Evolutionary conservation across 2,888 invertebrate genomes (phyloP).

Genomic region (Watsonalla cultraria): DNA sequence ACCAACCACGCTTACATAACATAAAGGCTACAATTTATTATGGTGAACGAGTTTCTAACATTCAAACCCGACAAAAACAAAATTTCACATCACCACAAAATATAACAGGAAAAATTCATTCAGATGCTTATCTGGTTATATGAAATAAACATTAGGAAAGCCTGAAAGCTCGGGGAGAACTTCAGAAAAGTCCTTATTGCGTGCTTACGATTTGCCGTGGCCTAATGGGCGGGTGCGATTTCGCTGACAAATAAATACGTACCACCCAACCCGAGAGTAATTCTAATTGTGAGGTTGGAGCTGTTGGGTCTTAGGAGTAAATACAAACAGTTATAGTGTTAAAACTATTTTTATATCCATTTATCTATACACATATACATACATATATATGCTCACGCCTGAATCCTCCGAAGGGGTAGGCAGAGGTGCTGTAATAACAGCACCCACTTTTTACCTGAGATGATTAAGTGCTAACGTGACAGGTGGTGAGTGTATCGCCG

Average conservation of each 20-base stretch:
- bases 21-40: no score
- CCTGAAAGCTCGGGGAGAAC: slow-evolving; percentile 37
- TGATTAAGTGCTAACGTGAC: no score
- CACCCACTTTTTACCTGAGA: no score
- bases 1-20: no score
- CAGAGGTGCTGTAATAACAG: no score
- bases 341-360: no score
- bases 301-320: slow-evolving; percentile 4
- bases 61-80: background rate
- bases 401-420: no score
- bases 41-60: no score
- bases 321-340: background rate
- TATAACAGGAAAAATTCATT: slow-evolving; percentile 4
- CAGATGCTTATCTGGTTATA: slow-evolving; percentile 27
- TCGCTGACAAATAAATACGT: slow-evolving; percentile 73
- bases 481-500: no score
- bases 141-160: slow-evolving; percentile 46
- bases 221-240: slow-evolving; percentile 66
- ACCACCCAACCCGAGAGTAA: slow-evolving; percentile 52
- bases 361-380: no score
- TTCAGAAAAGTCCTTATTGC: slow-evolving; percentile 61
- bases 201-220: slow-evolving; percentile 57
- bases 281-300: slow-evolving; percentile 44
- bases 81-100: slow-evolving; percentile 1
- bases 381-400: no score